phyloP scores from a whole-genome alignment of 2,888 invertebrate genomes.

The Gari tellinella region DNA sequence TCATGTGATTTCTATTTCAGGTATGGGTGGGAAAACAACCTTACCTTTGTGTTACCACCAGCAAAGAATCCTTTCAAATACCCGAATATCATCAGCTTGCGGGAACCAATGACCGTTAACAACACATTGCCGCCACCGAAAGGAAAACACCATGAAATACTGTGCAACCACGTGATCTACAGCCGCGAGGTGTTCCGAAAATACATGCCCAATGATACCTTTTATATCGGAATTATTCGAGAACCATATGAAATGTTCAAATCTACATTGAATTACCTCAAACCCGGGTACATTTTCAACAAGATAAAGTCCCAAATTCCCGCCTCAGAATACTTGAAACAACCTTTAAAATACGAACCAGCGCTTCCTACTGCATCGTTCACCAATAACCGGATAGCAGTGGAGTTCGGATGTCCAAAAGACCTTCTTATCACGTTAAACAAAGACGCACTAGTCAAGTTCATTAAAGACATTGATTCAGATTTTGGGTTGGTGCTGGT shows the following conservation, averaged over 20 bases:
- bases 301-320: slow-evolving; percentile 39
- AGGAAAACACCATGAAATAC: slow-evolving; percentile 49
- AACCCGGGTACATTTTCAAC: slow-evolving; percentile 44
- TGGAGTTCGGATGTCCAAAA: slow-evolving; percentile 56
- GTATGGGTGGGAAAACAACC: slow-evolving; percentile 54
- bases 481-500: slow-evolving; percentile 60
- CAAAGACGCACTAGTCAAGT: slow-evolving; percentile 22
- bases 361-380: slow-evolving; percentile 29
- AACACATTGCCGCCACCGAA: slow-evolving; percentile 46
- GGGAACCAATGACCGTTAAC: slow-evolving; percentile 28
- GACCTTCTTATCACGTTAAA: slow-evolving; percentile 36
- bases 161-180: slow-evolving; percentile 66
- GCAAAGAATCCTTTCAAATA: slow-evolving; percentile 50
- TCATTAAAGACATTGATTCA: slow-evolving; percentile 41
- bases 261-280: slow-evolving; percentile 54
- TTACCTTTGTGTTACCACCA: slow-evolving; percentile 59
- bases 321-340: slow-evolving; percentile 46
- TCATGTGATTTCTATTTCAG: slow-evolving; percentile 31
- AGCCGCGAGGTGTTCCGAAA: slow-evolving; percentile 42
- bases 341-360: slow-evolving; percentile 59
- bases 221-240: slow-evolving; percentile 60
- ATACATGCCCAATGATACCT: slow-evolving; percentile 56
- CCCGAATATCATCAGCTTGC: slow-evolving; percentile 60
- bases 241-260: slow-evolving; percentile 64
- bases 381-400: slow-evolving; percentile 59